A percentile compares a stretch with the other conserved stretches of the same genome.
Evolutionary conservation across 2,113 vertebrate species (phyloP).

Genomic region (Anoplopoma fimbria): DNA sequence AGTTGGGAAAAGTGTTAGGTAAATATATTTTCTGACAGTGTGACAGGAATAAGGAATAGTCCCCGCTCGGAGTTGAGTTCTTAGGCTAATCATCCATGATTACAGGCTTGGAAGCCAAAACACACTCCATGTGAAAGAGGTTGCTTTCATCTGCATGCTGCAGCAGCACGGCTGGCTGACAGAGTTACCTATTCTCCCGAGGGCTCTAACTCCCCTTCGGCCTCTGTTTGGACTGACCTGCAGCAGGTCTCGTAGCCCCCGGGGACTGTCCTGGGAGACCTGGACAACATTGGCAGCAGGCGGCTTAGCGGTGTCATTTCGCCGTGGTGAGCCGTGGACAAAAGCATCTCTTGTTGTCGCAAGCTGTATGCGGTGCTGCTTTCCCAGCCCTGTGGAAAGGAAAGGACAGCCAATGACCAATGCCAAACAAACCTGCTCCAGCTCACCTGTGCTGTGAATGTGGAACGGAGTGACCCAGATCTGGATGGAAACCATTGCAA

Average conservation of each 20-base stretch:
- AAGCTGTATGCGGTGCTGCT: slow-evolving; percentile 75
- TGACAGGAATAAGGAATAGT: slow-evolving; percentile 78
- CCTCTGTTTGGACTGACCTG: slow-evolving; percentile 46
- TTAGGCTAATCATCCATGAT: slow-evolving; percentile 79
- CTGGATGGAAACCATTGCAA: slow-evolving; percentile 84
- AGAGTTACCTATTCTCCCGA: slow-evolving; percentile 74
- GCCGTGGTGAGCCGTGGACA: slow-evolving; percentile 68
- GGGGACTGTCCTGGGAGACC: slow-evolving; percentile 73
- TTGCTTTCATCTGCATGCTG: slow-evolving; percentile 75
- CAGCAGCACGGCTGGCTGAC: slow-evolving; percentile 62
- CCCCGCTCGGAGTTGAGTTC: slow-evolving; percentile 72
- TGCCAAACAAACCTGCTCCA: slow-evolving; percentile 81
- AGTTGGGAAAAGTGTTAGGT: slow-evolving; percentile 66
- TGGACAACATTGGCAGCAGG: slow-evolving; percentile 69
- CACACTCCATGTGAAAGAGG: slow-evolving; percentile 78
- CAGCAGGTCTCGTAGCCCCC: slow-evolving; percentile 55
- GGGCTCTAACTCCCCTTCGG: slow-evolving; percentile 67
- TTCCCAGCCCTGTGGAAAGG: slow-evolving; percentile 80
- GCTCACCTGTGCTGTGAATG: slow-evolving; percentile 82
- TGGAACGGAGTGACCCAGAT: slow-evolving; percentile 80
- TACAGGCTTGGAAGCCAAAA: slow-evolving; percentile 77
- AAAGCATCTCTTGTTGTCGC: slow-evolving; percentile 82
- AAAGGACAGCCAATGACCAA: slow-evolving; percentile 77
- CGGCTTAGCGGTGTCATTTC: slow-evolving; percentile 72
- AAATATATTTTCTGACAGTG: slow-evolving; percentile 74